Evolutionary conservation across 2,113 vertebrate genomes (phyloP).

Genomic region (Sturnus vulgaris): DNA sequence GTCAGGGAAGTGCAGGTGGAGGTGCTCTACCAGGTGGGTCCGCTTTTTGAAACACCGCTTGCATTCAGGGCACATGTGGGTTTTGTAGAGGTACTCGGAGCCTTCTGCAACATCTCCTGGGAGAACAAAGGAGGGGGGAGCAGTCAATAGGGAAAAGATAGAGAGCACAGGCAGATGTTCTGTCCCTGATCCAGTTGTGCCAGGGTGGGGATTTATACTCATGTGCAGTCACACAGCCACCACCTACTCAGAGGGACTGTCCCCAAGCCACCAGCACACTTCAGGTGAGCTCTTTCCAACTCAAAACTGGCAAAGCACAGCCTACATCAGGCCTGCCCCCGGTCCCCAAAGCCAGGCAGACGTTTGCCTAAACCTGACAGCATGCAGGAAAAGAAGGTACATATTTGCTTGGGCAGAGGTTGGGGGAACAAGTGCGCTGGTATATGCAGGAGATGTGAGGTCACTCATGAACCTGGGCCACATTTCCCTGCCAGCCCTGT

Average conservation of each 20-base stretch:
- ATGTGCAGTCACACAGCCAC: rapidly evolving
- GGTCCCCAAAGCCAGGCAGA: background rate
- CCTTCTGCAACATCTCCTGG: constrained; percentile 74
- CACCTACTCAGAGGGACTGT: background rate
- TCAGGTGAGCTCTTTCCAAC: background rate
- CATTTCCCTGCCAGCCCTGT: rapidly evolving
- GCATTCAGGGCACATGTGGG: constrained; percentile 91
- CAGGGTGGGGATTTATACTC: background rate
- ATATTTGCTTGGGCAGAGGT: background rate
- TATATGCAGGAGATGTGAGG: background rate
- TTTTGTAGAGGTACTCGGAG: constrained; percentile 84
- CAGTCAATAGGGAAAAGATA: background rate
- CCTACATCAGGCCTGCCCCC: background rate
- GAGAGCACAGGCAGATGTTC: background rate
- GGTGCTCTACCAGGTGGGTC: constrained; percentile 90
- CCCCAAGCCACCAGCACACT: background rate
- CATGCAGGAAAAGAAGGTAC: rapidly evolving
- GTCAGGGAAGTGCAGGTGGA: constrained; percentile 90
- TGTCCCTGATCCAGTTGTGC: background rate
- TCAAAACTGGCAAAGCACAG: background rate
- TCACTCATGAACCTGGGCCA: background rate
- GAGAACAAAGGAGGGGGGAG: background rate
- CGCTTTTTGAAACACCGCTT: constrained; percentile 95
- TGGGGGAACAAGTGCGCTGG: background rate
- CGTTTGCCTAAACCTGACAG: background rate